Base-by-base conservation (phyloP, 2,797 vertebrate species). In the Orestias chungarensis region DNA sequence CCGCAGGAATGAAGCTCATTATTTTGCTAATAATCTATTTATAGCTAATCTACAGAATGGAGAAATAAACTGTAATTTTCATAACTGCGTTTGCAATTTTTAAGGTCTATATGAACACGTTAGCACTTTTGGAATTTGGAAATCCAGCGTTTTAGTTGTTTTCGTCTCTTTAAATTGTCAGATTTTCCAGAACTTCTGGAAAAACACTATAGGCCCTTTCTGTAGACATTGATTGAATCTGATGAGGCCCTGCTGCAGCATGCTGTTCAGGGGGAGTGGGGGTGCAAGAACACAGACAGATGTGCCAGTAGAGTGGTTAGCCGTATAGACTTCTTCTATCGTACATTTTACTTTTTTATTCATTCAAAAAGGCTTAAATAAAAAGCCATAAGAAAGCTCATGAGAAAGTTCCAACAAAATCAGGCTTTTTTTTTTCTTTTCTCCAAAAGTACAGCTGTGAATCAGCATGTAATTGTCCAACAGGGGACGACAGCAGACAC, bases 401-500 rank as follows among this genome's bases (percentile, higher is more conserved):
- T 35, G 46, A 40, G 59, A 62, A 40, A n/a, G 59, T 35, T 62
- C 23, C 59, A 62, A n/a, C n/a, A 35, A 40, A n/a, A 23, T 35
- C 59, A 7, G 33, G 23, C 33, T 40, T 61, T 20, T 25, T 52
- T 25, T 15, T 11, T 27, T 12, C 20, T 55, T 40, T 61, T 25
- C 40, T 61, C 20, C 17, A 31, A 38, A 15, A 52, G 23, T 7
- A 14, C 73, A 81, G 78, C 65, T 80, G 65, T 68, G 23, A 67
- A 59, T 68, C 64, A 68, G 52, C 68, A 47, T 64, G 70, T 74
- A 79, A 59, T 70, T 49, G 43, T 54, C 4, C 18, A 62, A 70
- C 23, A 3, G 46, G 66, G 49, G 8, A 81, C 43, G 31, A 72
- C 10, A 44, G 59, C 12, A 20, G 38, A 64, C 25, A 7, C 27